Base-by-base conservation (phyloP, 2,888 invertebrate genomes). In the Resseliella maxima region DNA sequence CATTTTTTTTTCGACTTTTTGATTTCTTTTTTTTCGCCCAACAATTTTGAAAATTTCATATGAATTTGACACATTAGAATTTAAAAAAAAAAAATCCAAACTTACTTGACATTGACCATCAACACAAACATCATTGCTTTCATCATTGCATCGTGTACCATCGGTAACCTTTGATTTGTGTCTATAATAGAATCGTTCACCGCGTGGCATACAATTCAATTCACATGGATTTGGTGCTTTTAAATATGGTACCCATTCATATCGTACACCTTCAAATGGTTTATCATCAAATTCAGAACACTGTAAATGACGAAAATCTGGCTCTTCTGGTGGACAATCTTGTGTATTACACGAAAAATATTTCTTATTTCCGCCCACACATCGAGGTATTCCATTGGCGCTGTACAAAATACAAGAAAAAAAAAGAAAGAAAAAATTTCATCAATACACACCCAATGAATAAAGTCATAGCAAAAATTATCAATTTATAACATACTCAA, bases 271-370 rank as follows among this genome's bases (percentile, higher is more conserved):
- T 89, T 97, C 96, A 90, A 98, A 97, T 1, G 95, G 94, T 83
- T 95, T 93, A 86, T 92, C 92, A 91, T 99, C 95, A 91, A 94
- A 98, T 88, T 94, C 94, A 0, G 96, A 93, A 91, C 99, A 99
- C 90, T 99, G 99, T 88, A 96, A 94, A 0, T 95, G 93, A 86
- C 99, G 93, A 92, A 96, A 99, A 92, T 99, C 98, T 5, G 90
- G 91, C 59, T 94, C 91, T 27, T 93, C 94, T 59, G 94, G 94
- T 0, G 96, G 95, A 90, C 98, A 98, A 90, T 96, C 96, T 94
- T 97, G 97, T 81, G 97, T 95, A 90, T 97, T 96, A 90, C 98
- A 98, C 31, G 98, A 97, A 91, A 96, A 96, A 92, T 95, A 97
- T 90, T 96, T 95, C 86, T 94, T 95, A 88, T 94, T 93, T 1